Conservation (phyloP, 2,797 vertebrate genomes). For the Philypnodon macrostomus region DNA sequence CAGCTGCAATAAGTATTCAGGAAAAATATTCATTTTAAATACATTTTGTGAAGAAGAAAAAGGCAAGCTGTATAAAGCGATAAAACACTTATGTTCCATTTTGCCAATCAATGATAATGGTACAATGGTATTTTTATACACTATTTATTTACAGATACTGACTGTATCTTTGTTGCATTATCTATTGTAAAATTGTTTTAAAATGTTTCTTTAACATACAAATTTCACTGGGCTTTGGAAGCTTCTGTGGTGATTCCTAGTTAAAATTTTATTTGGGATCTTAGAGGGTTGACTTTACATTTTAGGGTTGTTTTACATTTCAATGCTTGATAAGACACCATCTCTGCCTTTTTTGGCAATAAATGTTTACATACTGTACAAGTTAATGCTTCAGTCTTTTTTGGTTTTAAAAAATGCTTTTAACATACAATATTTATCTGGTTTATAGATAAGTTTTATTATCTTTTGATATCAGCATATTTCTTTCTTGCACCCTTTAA, state of each 20-base stretch:
- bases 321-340: conserved; percentile 28
- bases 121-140: conserved; percentile 3
- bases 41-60: too few relatives aligned
- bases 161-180: conserved; percentile 4
- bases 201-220: conserved; percentile 8
- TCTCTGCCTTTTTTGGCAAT: conserved; percentile 44
- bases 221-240: conserved; percentile 6
- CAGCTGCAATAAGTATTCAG: too few relatives aligned
- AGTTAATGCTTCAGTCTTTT: conserved; percentile 5
- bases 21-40: too few relatives aligned
- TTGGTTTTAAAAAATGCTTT: conserved; percentile 10
- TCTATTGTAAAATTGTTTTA: conserved; percentile 3
- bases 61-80: too few relatives aligned
- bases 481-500: conserved; percentile 32
- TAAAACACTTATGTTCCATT: not conserved
- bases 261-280: too few relatives aligned
- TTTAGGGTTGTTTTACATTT: conserved; percentile 48
- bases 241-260: too few relatives aligned
- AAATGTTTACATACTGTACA: conserved; percentile 53
- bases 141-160: conserved; percentile 13
- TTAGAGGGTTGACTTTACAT: conserved; percentile 22
- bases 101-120: conserved; percentile 20
- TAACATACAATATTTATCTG: not conserved
- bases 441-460: too few relatives aligned
- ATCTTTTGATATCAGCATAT: not conserved